A percentile compares a stretch with the other conserved stretches of the same genome.
Evolutionary conservation across 64 coral and sea anemone species (phyloP).

Genomic region (Pocillopora damicornis): DNA sequence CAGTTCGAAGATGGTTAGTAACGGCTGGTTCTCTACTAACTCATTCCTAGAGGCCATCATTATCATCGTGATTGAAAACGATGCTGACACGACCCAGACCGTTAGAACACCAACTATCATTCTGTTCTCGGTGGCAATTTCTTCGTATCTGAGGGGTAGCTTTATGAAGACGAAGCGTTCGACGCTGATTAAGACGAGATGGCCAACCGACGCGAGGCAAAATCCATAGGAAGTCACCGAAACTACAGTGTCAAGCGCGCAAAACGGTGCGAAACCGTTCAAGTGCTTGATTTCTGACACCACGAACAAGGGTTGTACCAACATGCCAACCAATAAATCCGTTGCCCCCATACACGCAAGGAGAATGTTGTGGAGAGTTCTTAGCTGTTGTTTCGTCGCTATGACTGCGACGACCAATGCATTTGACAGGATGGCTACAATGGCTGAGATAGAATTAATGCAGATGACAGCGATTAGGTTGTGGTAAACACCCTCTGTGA

Average conservation of each 20-base stretch:
- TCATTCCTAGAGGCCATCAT: no score
- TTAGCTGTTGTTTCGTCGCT: neutral
- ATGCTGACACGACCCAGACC: no score
- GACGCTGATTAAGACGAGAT: constrained; percentile 2
- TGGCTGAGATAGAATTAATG: neutral
- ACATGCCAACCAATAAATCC: neutral
- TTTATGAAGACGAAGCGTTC: neutral
- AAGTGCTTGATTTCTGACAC: neutral
- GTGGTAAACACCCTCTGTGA: neutral
- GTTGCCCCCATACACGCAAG: neutral
- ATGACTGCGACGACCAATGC: neutral
- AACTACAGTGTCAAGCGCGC: neutral
- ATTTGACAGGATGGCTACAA: neutral
- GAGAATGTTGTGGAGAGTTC: neutral
- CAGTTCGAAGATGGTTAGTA: neutral
- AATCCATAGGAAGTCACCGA: neutral
- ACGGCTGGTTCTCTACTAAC: neutral
- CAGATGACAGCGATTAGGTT: neutral
- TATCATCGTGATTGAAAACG: no score
- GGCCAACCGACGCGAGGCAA: neutral
- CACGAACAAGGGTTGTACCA: neutral
- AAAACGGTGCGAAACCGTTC: neutral
- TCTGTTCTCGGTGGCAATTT: neutral
- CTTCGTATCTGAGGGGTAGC: neutral
- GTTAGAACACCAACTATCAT: neutral